Evolutionary conservation across 2,888 invertebrate genomes (phyloP), one percentile per base, ranked within the genome.

Genomic region (Slavum lentiscoides): DNA sequence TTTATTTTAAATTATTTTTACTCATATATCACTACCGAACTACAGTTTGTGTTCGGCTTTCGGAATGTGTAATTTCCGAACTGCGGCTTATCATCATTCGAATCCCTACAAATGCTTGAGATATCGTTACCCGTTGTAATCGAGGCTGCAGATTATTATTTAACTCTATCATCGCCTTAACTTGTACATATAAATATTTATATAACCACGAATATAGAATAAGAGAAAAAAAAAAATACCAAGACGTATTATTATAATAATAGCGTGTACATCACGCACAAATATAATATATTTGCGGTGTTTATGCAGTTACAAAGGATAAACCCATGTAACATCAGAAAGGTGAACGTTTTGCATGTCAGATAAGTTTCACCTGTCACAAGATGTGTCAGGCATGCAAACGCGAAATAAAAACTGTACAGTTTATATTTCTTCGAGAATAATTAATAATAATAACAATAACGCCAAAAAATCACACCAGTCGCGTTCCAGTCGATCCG

Each of bases 381-480:
- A 55, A 80, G 80, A 70, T 66, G 80, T 80, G 80, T 58, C 80
- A 58, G 80, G 80, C 72, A 80, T 64, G 80, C 80, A 43, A 72
- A 72, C 80, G 80, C 80, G 55, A 80, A 68, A 70, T 62, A 70
- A 17, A n/a, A 43, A 55, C 62, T 30, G 4, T 55, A 61, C 43
- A 49, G 53, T 53, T 55, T 74, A 58, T 75, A 62, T 55, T 53
- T 70, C 37, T 64, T 77, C 17, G 39, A 75, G 66, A 67, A 67
- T 58, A 75, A 75, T 75, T 58, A 70, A 2, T 30, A 30, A 70
- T 62, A 53, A 77, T 64, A 39, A 80, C 80, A 53, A 77, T 64
- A 39, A 80, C 80, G 80, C 80, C 80, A 80, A 80, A 80, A 80
- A 80, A 80, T 80, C 80, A 80, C 80, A 80, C 80, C 70, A 15